Conservation (phyloP, 1,140 invertebrate species). For the Bactericera cockerelli region DNA sequence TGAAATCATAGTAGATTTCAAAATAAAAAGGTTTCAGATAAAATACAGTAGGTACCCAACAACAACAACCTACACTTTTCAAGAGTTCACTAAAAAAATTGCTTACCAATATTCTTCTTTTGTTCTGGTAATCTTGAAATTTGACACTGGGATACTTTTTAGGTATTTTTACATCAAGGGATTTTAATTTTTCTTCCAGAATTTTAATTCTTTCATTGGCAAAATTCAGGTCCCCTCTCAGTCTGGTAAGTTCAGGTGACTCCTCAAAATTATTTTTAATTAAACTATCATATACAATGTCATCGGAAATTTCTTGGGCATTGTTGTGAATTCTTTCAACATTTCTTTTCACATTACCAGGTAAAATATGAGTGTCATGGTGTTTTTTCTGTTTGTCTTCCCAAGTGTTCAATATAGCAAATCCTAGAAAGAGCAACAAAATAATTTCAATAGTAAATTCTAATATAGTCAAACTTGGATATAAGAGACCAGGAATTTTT, state of each 20-base stretch:
- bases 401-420: too few species aligned
- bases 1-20: too few species aligned
- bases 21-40: too few species aligned
- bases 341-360: not conserved
- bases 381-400: not conserved
- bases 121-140: slow-evolving; percentile 74
- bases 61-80: not conserved
- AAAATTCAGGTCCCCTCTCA: slow-evolving; percentile 24
- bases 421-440: too few species aligned
- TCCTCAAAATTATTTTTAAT: not conserved
- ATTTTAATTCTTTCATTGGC: slow-evolving; percentile 44
- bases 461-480: too few species aligned
- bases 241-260: not conserved
- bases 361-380: not conserved
- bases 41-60: too few species aligned
- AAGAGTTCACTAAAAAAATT: not conserved
- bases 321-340: not conserved
- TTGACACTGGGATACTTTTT: slow-evolving; percentile 81
- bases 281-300: not conserved
- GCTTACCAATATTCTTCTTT: slow-evolving; percentile 77
- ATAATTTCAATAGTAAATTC: too few species aligned
- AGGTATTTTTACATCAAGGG: slow-evolving; percentile 51
- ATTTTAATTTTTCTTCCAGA: slow-evolving; percentile 51
- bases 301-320: not conserved
- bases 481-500: too few species aligned